Conservation (phyloP, 2,888 invertebrate genomes). For the Palloptera scutellata region DNA sequence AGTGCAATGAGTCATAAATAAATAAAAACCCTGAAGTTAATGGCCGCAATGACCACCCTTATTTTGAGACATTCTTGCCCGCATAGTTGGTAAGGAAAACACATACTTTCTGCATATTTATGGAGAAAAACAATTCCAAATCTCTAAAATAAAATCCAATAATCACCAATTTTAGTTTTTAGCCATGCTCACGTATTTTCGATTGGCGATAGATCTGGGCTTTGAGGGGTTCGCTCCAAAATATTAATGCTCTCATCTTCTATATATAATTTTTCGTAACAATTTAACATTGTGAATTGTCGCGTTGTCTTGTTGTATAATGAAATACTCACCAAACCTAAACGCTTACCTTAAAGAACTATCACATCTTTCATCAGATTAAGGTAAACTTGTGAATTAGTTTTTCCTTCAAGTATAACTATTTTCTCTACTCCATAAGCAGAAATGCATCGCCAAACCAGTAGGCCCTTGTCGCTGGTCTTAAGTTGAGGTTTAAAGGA, state of each 20-base stretch:
- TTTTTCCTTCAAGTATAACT: conserved; percentile 17
- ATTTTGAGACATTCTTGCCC: conserved; percentile 12
- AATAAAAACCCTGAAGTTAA: background rate
- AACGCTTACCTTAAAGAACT: conserved; percentile 6
- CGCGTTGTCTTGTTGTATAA: conserved; percentile 11
- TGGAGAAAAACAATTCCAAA: conserved; percentile 9
- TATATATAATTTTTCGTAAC: background rate
- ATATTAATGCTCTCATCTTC: conserved; percentile 10
- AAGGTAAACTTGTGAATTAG: conserved; percentile 1
- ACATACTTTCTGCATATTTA: conserved; percentile 21
- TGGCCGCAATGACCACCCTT: conserved; percentile 12
- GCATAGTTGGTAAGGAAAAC: conserved; percentile 15
- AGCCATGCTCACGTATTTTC: conserved; percentile 15
- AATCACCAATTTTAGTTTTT: conserved; percentile 7
- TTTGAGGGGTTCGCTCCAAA: conserved; percentile 21
- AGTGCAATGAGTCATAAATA: no score
- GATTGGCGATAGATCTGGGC: conserved; percentile 21
- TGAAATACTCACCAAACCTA: no score
- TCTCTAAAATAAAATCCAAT: conserved; percentile 9
- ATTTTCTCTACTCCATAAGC: conserved; percentile 20
- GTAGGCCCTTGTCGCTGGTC: background rate
- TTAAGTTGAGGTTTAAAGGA: conserved; percentile 2
- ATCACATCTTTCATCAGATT: conserved; percentile 11
- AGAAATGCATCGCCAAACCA: conserved; percentile 19
- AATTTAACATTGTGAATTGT: conserved; percentile 10